Percentiles rank a stretch among this genome's conserved stretches.
Evolutionary conservation across 2,888 invertebrate species (phyloP).

Genomic region (Megaustenia siamemsis): DNA sequence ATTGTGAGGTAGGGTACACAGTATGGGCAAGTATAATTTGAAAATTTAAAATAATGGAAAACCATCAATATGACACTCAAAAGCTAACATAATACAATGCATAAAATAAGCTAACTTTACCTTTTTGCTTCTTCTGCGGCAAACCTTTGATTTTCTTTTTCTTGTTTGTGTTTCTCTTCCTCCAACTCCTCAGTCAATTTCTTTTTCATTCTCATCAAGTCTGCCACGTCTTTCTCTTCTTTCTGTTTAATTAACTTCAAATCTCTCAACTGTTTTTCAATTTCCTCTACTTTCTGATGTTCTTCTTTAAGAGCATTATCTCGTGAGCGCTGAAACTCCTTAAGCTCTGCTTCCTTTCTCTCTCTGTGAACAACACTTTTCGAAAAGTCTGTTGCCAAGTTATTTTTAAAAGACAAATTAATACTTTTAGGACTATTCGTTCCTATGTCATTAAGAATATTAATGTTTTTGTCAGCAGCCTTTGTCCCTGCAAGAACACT

Average conservation of each 20-base stretch:
- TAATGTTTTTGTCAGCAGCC: conserved; percentile 49
- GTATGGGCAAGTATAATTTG: no score
- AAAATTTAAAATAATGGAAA: not conserved
- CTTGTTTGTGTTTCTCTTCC: conserved; percentile 54
- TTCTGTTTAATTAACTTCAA: conserved; percentile 65
- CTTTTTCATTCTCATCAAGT: conserved; percentile 73
- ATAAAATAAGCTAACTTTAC: conserved; percentile 60
- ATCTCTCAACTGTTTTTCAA: conserved; percentile 60
- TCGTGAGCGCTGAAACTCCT: conserved; percentile 13
- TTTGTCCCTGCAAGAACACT: conserved; percentile 28
- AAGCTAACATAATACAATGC: not conserved
- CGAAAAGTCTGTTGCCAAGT: conserved; percentile 29
- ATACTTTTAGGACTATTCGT: conserved; percentile 29
- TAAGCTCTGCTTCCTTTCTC: conserved; percentile 33
- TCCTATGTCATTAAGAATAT: conserved; percentile 31
- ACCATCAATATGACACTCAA: not conserved
- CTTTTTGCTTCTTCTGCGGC: conserved; percentile 66
- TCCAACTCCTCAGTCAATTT: conserved; percentile 66
- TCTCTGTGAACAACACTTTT: conserved; percentile 22
- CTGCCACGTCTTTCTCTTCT: conserved; percentile 73
- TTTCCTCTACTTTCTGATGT: conserved; percentile 45
- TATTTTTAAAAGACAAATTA: conserved; percentile 43
- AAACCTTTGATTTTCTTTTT: conserved; percentile 46
- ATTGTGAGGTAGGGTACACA: no score
- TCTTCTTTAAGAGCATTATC: not conserved